These are phyloP conservation scores for Caenorhabditis latens DNA, from an alignment of 1,140 invertebrate species.

Conservation along the genomic window DNA sequence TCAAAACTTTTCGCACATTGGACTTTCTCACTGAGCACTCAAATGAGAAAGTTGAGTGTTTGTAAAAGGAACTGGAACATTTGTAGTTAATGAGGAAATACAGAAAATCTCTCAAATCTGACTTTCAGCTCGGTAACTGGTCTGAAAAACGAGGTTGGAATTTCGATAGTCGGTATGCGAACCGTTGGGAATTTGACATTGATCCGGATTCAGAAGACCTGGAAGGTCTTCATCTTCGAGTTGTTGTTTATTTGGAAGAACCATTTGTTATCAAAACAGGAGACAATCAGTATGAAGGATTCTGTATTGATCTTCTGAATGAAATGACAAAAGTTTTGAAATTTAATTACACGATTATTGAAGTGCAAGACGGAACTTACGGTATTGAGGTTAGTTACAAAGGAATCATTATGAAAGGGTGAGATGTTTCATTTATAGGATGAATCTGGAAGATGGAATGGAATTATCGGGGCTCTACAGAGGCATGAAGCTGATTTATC, in stretches of 20 bases:
- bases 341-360: conserved; percentile 86
- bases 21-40: neutral
- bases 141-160: conserved; percentile 67
- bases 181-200: conserved; percentile 74
- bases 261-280: conserved; percentile 88
- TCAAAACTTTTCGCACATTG: conserved; percentile 29
- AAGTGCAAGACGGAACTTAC: conserved; percentile 84
- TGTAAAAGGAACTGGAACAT: conserved; percentile 33
- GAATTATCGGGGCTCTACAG: conserved; percentile 84
- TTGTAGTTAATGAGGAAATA: neutral
- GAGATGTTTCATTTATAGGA: conserved; percentile 67
- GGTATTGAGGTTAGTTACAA: conserved; percentile 81
- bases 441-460: conserved; percentile 84
- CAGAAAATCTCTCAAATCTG: neutral
- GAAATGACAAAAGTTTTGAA: conserved; percentile 82
- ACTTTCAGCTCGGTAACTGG: conserved; percentile 74
- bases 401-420: conserved; percentile 67
- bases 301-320: conserved; percentile 78
- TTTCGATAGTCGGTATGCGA: conserved; percentile 72
- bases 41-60: neutral
- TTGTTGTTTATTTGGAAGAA: conserved; percentile 82
- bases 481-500: conserved; percentile 88
- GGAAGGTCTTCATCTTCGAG: conserved; percentile 71
- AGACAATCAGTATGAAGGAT: conserved; percentile 77
- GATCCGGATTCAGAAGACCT: conserved; percentile 69